Base-by-base conservation (phyloP, 2,888 invertebrate genomes). In the Macrophya alboannulata region DNA sequence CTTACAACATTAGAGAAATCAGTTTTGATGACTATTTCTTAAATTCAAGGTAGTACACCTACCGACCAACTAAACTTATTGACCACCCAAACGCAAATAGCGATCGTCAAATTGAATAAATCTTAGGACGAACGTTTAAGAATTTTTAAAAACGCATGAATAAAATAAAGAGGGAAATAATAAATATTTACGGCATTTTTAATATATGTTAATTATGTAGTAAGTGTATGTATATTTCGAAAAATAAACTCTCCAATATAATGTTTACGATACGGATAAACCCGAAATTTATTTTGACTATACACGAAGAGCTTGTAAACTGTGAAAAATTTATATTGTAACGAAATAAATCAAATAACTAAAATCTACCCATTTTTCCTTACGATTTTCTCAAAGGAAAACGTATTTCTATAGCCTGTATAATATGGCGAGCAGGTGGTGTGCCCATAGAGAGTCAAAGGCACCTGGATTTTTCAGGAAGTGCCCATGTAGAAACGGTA, bases 391-490 rank as follows among this genome's bases (percentile, higher is more conserved):
- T 74, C 45, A 74, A 81, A 59, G 25, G 43, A 81, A 81, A 81
- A 81, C 21, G n/a, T 59, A 81, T 62, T 81, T 81, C 59, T 81
- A 81, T 40, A 81, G 81, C n/a, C 5, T 62, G 81, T 68, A 68
- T 68, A 81, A 43, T 62, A 81, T 62, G 21, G 43, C 59, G 62
- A 62, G 81, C 81, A 81, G 81, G 81, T 81, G 81, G 48, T 77
- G 48, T 77, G 40, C 59, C 40, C 59, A 51, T 59, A 81, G 62
- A 59, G 79, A 81, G 62, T 81, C 81, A 8, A 62, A 81, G 81
- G 81, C 81, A 81, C 81, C 81, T 81, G 81, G 81, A 43, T 81
- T 81, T 81, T 81, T 81, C 40, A 81, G 81, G 81, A 81, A 81
- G 81, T 81, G 43, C 62, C 62, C 81, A 43, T 62, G 81, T 81